Percentiles rank a stretch among this genome's conserved stretches.
These are phyloP conservation scores for Pogona vitticeps DNA, from an alignment of 2,113 vertebrate species.

Conservation along the genomic window DNA sequence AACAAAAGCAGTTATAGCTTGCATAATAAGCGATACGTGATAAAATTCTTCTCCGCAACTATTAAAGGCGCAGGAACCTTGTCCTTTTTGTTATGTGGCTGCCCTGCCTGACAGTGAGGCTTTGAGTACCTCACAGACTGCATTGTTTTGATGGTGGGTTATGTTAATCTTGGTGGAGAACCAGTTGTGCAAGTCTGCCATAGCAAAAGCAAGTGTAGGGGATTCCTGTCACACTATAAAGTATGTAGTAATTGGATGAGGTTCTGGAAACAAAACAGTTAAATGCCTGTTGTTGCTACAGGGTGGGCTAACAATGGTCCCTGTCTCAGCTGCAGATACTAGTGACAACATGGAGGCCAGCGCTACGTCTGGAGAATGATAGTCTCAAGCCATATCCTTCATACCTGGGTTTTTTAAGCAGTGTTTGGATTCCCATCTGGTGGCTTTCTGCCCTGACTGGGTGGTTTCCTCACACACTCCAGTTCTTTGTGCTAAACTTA, in stretches of 20 bases:
- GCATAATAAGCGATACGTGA: too few species aligned
- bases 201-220: neutral
- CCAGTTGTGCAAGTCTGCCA: neutral
- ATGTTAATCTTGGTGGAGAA: neutral
- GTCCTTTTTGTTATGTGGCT: too few species aligned
- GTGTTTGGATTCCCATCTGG: neutral
- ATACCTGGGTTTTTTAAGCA: neutral
- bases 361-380: too few species aligned
- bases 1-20: too few species aligned
- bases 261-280: neutral
- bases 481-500: constrained; percentile 13
- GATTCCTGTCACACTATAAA: neutral
- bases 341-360: too few species aligned
- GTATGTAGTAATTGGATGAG: neutral
- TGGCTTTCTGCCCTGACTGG: neutral
- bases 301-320: neutral
- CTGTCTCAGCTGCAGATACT: neutral
- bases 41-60: too few species aligned
- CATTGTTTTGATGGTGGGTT: too few species aligned
- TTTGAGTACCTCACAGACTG: too few species aligned
- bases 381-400: neutral
- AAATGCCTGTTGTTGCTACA: neutral
- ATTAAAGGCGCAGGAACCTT: too few species aligned
- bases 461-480: neutral
- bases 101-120: too few species aligned